A percentile compares a stretch with the other conserved stretches of the same genome.
phyloP scores from a whole-genome alignment of 2,888 invertebrate species.

The Meganola albula region DNA sequence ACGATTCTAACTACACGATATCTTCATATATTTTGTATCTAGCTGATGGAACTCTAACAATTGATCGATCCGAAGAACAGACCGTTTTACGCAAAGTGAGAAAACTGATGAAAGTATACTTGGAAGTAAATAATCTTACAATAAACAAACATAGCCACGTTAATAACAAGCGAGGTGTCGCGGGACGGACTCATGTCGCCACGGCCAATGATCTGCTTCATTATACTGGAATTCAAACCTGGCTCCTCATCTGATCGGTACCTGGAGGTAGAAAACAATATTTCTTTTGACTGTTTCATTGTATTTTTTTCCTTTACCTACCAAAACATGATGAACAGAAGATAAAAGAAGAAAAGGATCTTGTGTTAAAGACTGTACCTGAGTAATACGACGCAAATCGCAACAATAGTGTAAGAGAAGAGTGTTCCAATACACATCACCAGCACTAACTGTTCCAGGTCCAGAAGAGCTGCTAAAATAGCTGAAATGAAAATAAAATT shows the following conservation, averaged over 20 bases:
- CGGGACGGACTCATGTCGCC: conserved; percentile 36
- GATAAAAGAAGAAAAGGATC: too few species aligned
- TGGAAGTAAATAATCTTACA: conserved; percentile 42
- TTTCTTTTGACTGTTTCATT: too few species aligned
- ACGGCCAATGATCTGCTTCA: conserved; percentile 41
- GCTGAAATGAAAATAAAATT: too few species aligned
- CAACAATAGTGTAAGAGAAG: conserved; percentile 90
- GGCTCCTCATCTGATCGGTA: conserved; percentile 40
- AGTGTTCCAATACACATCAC: conserved; percentile 93
- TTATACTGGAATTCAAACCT: conserved; percentile 23
- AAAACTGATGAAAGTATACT: too few species aligned
- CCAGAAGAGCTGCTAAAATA: conserved; percentile 85
- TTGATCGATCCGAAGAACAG: too few species aligned
- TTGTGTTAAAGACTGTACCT: too few species aligned
- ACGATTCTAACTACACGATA: too few species aligned
- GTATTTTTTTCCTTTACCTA: too few species aligned
- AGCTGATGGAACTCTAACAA: too few species aligned
- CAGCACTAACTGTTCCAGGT: conserved; percentile 86
- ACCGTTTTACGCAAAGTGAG: too few species aligned
- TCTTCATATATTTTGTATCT: too few species aligned
- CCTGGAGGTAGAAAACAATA: conserved; percentile 34
- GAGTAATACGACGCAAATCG: conserved; percentile 88
- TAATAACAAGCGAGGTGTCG: conserved; percentile 37
- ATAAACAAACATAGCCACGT: conserved; percentile 38
- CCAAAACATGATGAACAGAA: too few species aligned